Evolutionary conservation across 2,113 vertebrate genomes (phyloP).

Genomic region (Rhipidura dahli): DNA sequence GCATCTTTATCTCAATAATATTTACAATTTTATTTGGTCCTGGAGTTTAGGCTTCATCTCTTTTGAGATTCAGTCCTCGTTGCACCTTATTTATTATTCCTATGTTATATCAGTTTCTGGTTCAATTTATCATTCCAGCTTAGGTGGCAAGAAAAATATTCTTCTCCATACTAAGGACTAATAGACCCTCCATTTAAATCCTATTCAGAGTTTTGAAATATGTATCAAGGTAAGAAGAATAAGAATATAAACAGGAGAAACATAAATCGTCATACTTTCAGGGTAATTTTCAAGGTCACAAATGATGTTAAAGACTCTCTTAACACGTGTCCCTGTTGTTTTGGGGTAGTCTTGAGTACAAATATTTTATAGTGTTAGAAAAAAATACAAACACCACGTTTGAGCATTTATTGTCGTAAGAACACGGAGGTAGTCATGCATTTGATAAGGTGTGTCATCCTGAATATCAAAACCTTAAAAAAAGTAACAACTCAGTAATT

Average conservation of each 20-base stretch:
- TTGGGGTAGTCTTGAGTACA: neutral
- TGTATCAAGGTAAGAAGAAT: neutral
- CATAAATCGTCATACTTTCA: neutral
- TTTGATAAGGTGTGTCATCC: neutral
- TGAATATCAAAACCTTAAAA: neutral
- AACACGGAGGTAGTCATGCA: neutral
- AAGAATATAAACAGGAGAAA: neutral
- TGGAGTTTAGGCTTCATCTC: neutral
- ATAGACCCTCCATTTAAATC: neutral
- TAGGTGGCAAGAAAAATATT: neutral
- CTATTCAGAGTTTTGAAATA: neutral
- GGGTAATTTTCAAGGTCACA: neutral
- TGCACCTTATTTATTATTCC: conserved; percentile 30
- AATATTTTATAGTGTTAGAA: neutral
- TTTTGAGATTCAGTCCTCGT: neutral
- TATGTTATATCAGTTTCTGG: neutral
- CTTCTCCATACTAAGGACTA: neutral
- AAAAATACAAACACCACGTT: neutral
- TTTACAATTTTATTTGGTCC: neutral
- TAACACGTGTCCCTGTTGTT: neutral
- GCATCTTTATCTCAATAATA: neutral
- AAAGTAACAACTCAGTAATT: neutral
- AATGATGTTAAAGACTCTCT: neutral
- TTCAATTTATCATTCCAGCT: conserved; percentile 20
- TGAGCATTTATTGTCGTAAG: neutral